Evolutionary conservation across 2,113 vertebrate species (phyloP), one percentile per base, ranked within the genome.

Genomic region (Zosterops borbonicus): DNA sequence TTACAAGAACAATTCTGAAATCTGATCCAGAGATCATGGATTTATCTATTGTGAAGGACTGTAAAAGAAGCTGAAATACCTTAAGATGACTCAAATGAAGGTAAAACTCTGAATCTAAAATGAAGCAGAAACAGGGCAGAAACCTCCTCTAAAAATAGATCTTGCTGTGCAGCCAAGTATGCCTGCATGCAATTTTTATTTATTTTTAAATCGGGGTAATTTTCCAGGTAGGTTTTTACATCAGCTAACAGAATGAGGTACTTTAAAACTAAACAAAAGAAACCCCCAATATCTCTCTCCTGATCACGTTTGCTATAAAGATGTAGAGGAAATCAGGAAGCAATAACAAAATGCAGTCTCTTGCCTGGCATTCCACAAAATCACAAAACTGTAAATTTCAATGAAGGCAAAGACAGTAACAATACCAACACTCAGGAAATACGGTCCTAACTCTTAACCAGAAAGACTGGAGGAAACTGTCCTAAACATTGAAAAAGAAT

Each of bases 1-100:
- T 68, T 49, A 92, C 56, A 76, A 60, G 83, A 77, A 67, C 20
- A 17, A 77, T 67, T 82, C 90, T 95, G 88, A 97, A 93, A 95
- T 41, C 15, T 49, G 50, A 89, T 94, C 76, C 90, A 96, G 83
- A 73, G 47, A 78, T 6, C 55, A 92, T 23, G 33, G 33, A 75
- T 58, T 89, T 85, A 76, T 20, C 37, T 59, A 9, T 42, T 52
- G 68, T 9, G 24, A 81, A 88, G 18, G 35, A 44, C 24, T 75
- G 37, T 22, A 86, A 80, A 91, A 78, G 8, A 92, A 49, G 59
- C 12, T n/a, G 55, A 85, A 95, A 88, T 74, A 83, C 42, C 65
- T 87, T 29, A 76, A 2, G 21, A 83, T 83, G 55, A 55, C 85
- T 93, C 68, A 88, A 92, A 91, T 28, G 16, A 91, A 93, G 39